Percentiles rank a stretch among this genome's conserved stretches.
Evolutionary conservation across 2,113 vertebrate genomes (phyloP).

Genomic region (Chlorodrepanis virens): DNA sequence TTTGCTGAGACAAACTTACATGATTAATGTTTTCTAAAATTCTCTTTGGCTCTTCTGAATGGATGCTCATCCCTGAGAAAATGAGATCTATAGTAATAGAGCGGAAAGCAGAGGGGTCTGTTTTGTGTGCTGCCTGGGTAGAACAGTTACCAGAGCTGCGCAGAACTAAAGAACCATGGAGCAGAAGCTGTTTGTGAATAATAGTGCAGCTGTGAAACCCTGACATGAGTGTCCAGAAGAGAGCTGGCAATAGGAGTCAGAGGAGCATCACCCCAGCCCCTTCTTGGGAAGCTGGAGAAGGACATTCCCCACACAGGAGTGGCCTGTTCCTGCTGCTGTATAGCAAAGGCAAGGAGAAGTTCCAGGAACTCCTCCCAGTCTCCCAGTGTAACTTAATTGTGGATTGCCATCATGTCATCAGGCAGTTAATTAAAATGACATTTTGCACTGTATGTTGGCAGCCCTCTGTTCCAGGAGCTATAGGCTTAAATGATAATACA

Average conservation of each 20-base stretch:
- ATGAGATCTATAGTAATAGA: not conserved
- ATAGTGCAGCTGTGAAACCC: not conserved
- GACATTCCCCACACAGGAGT: not conserved
- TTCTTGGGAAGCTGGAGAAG: not conserved
- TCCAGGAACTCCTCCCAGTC: not conserved
- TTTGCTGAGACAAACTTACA: not conserved
- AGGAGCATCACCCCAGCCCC: not conserved
- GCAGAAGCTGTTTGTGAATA: constrained; percentile 1
- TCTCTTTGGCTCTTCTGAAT: not conserved
- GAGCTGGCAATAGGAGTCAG: not conserved
- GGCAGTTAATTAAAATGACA: not conserved
- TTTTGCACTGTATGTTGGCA: not conserved
- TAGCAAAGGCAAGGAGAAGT: not conserved
- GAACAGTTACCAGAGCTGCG: not conserved
- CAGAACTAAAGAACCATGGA: not conserved
- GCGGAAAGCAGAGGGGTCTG: not conserved
- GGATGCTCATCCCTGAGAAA: not conserved
- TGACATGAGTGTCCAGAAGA: not conserved
- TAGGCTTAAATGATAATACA: not conserved
- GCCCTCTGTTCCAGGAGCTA: not conserved
- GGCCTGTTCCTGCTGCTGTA: not conserved
- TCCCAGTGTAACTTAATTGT: not conserved
- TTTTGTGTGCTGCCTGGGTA: not conserved
- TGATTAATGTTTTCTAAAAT: not conserved
- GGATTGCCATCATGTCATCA: not conserved